Base-by-base conservation (phyloP, 2,113 vertebrate species). In the Phaethon lepturus region DNA sequence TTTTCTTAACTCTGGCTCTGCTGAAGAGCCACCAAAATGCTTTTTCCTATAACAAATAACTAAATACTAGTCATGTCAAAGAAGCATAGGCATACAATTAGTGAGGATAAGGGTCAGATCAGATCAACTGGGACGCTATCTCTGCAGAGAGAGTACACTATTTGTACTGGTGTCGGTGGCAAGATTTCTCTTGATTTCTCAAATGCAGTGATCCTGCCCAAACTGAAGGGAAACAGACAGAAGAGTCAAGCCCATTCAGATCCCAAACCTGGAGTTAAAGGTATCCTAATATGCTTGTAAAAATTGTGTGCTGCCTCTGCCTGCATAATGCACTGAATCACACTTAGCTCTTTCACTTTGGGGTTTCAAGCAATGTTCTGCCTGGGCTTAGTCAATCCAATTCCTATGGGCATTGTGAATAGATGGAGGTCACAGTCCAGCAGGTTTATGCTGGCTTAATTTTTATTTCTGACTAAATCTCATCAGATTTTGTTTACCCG, bases 391-490 rank as follows among this genome's bases (percentile, higher is more conserved):
- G 50, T 95, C 93, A 95, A 92, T 25, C 25, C 95, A 95, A 94
- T 60, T 78, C 69, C 47, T 79, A 1, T 16, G 62, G 76, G 64
- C 16, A 4, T 82, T 96, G 28, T 45, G 63, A 84, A 90, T 56
- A 82, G 75, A 93, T 47, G 28, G 25, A 22, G 64, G 87, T 97
- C 94, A 92, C 44, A 95, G 75, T 94, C 87, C 93, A 95, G n/a
- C 64, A 97, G 84, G 93, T 96, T 97, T 90, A 88, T 93, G 67
- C 59, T 86, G 53, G 88, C 59, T 92, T 95, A 77, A 62, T 90
- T 97, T 96, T 96, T 94, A 92, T 95, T 97, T 97, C 90, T 97
- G 86, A 93, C 77, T 94, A 91, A 76, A 95, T 71, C 81, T 96
- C 79, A 80, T 96, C 86, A 85, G 73, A 72, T 96, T 97, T 98